These are phyloP conservation scores for Synanthedon andrenaeformis DNA, from an alignment of 2,888 invertebrate genomes.

Conservation along the genomic window DNA sequence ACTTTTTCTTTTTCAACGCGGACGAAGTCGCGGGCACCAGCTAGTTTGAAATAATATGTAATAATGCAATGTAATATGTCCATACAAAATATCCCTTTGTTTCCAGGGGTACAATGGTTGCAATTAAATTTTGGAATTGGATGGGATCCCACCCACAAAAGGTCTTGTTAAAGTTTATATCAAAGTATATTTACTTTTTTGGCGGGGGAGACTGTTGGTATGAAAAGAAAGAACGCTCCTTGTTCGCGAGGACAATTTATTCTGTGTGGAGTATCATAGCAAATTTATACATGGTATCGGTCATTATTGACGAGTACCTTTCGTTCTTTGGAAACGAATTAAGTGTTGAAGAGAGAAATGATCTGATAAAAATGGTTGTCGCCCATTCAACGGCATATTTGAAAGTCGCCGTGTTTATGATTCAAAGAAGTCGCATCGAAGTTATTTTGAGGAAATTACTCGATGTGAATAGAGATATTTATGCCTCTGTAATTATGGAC, in stretches of 20 bases:
- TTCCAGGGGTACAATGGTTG: too few species aligned
- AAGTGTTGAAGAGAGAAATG: not conserved
- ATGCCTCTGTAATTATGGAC: not conserved
- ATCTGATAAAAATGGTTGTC: not conserved
- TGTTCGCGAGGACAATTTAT: not conserved
- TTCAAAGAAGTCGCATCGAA: not conserved
- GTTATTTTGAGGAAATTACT: not conserved
- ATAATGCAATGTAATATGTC: too few species aligned
- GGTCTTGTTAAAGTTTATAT: not conserved
- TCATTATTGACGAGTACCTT: not conserved
- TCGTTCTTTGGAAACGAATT: not conserved
- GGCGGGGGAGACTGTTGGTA: not conserved
- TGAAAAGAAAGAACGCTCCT: not conserved
- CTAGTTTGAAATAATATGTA: too few species aligned
- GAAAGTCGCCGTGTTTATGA: not conserved
- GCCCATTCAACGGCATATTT: not conserved
- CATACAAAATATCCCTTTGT: too few species aligned
- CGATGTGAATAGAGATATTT: not conserved
- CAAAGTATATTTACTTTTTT: not conserved
- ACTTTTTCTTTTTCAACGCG: too few species aligned
- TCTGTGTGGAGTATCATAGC: not conserved
- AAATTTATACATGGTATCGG: not conserved
- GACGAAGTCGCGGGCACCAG: too few species aligned
- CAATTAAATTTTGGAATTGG: not conserved
- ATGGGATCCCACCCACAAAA: not conserved